Conservation (phyloP, 1,140 invertebrate species). For the Cherax destructor region DNA sequence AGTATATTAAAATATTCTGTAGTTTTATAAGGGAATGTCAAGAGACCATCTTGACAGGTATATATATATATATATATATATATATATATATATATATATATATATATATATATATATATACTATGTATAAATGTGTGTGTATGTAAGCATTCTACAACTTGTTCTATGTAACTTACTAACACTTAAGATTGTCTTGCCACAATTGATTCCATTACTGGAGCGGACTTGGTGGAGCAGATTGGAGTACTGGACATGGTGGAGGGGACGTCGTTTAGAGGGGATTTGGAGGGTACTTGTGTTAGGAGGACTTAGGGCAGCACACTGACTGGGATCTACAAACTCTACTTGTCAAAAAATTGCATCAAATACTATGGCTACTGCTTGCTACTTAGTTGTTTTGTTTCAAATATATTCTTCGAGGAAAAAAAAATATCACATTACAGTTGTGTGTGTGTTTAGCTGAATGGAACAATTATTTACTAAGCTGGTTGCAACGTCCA, state of each 20-base stretch:
- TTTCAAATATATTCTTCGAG: constrained; percentile 32
- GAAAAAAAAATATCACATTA: constrained; percentile 34
- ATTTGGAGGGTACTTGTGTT: not conserved
- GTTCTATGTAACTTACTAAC: constrained; percentile 39
- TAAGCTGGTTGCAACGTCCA: not conserved
- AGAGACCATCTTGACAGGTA: no score
- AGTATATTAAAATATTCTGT: no score
- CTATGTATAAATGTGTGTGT: no score
- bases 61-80: no score
- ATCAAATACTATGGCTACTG: not conserved
- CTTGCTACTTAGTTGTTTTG: not conserved
- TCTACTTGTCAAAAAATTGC: not conserved
- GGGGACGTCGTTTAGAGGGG: not conserved
- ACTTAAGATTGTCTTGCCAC: constrained; percentile 62
- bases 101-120: no score
- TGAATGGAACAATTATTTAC: constrained; percentile 25
- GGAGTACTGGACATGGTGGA: no score
- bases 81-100: no score
- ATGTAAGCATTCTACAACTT: not conserved
- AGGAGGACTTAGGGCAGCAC: not conserved
- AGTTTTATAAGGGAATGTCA: no score
- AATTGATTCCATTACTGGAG: constrained; percentile 2
- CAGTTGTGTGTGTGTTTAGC: constrained; percentile 43
- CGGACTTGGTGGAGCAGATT: no score
- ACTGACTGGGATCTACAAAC: not conserved